Percentiles rank a stretch among this genome's conserved stretches.
phyloP scores from a whole-genome alignment of 1,140 invertebrate genomes.

The Aphidius ervi region DNA sequence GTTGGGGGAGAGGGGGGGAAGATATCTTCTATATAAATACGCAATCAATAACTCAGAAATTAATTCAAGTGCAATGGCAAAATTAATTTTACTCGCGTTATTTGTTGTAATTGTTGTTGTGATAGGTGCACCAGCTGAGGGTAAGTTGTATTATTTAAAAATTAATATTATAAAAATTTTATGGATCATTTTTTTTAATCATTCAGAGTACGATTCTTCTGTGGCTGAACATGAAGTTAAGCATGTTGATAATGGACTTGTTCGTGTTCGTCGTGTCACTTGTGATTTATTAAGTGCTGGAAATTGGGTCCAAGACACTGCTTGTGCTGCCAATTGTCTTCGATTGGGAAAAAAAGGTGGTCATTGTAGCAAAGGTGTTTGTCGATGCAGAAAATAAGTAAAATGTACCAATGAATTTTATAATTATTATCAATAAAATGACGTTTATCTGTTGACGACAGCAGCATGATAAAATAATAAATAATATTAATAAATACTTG shows the following conservation, averaged over 20 bases:
- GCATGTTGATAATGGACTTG: slow-evolving; percentile 14
- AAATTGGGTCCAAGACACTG: slow-evolving; percentile 29
- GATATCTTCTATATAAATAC: too few relatives aligned
- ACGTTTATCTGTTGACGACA: too few relatives aligned
- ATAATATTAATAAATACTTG: too few relatives aligned
- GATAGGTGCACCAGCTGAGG: slow-evolving; percentile 10
- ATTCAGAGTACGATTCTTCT: slow-evolving; percentile 6
- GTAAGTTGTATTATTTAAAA: not conserved
- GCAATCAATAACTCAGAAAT: too few relatives aligned
- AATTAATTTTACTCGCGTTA: slow-evolving; percentile 18
- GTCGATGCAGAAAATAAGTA: slow-evolving; percentile 34
- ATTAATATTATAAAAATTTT: slow-evolving; percentile 2
- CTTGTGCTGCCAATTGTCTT: slow-evolving; percentile 39
- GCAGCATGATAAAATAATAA: too few relatives aligned
- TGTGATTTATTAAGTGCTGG: slow-evolving; percentile 34
- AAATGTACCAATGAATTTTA: not conserved
- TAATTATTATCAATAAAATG: not conserved
- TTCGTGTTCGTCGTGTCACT: slow-evolving; percentile 29
- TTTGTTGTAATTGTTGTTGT: slow-evolving; percentile 5
- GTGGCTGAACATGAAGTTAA: not conserved
- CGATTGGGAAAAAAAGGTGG: slow-evolving; percentile 36
- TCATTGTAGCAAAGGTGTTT: slow-evolving; percentile 30
- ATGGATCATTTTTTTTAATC: not conserved
- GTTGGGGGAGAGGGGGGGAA: too few relatives aligned
- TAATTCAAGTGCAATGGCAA: slow-evolving; percentile 8